A percentile compares a stretch with the other conserved stretches of the same genome.
Evolutionary conservation across 2,113 vertebrate species (phyloP).

Genomic region (Salvelinus alpinus): DNA sequence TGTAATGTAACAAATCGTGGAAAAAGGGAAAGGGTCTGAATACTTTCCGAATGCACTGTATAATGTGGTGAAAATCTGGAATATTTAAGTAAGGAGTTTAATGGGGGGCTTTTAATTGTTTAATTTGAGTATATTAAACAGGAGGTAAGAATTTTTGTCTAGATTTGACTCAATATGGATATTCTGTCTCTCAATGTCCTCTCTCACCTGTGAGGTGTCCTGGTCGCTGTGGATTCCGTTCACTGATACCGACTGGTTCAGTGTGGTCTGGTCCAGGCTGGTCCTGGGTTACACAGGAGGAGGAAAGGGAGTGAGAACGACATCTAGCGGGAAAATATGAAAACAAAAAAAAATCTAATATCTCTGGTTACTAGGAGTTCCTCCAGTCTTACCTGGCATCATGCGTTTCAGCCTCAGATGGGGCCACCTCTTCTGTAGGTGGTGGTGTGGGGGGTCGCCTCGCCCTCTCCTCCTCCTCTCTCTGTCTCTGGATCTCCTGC

Average conservation of each 20-base stretch:
- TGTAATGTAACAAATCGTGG: too few species aligned
- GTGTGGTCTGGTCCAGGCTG: slow-evolving; percentile 78
- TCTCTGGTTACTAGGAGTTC: not conserved
- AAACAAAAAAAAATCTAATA: not conserved
- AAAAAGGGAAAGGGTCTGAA: too few species aligned
- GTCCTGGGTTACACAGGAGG: slow-evolving; percentile 58
- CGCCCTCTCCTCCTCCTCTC: slow-evolving; percentile 77
- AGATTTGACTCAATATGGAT: not conserved
- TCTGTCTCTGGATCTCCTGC: slow-evolving; percentile 74
- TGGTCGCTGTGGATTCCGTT: slow-evolving; percentile 80
- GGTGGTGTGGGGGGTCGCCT: slow-evolving; percentile 77
- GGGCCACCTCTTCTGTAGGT: slow-evolving; percentile 57
- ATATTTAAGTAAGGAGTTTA: not conserved
- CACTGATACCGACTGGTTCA: slow-evolving; percentile 77
- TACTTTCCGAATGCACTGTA: too few species aligned
- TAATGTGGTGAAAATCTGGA: too few species aligned
- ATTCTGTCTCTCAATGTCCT: not conserved
- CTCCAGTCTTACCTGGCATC: slow-evolving; percentile 71
- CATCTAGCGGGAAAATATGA: not conserved
- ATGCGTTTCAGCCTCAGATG: slow-evolving; percentile 51
- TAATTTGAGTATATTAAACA: not conserved
- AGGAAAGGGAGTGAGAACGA: not conserved
- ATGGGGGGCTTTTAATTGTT: not conserved
- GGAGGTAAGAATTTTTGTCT: not conserved
- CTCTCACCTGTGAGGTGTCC: slow-evolving; percentile 78